Base-by-base conservation (phyloP, 2,797 vertebrate species). In the Macropodus opercularis region DNA sequence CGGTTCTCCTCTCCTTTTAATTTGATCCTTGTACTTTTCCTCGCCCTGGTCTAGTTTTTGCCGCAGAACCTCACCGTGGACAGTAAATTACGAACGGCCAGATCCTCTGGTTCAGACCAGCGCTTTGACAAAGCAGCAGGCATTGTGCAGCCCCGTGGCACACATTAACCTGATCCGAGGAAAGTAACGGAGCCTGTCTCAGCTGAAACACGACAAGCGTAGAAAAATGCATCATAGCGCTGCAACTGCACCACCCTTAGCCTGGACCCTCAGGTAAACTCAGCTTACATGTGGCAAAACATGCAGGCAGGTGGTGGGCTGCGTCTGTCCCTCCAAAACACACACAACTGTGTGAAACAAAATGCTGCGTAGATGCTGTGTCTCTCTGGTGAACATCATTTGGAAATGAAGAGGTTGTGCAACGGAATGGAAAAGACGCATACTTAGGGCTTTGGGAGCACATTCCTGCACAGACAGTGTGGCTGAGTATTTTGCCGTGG, bases 381-480 rank as follows among this genome's bases (percentile, higher is more conserved):
- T 13, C 6, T 57, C 41, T 55, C 56, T 55, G 11, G 43, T 41
- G 48, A 18, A 22, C 22, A 41, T 56, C 1, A 60, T 63, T 70
- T 66, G 41, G 24, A 74, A 83, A 84, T 34, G 44, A 32, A 31
- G 51, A 53, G 14, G 53, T 47, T 61, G 66, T 72, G 32, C 49
- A 17, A 52, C 47, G 63, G 59, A 69, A 75, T 65, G 75, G 69
- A 86, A 77, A 46, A 57, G 77, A 70, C 40, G 64, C 58, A 60
- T 76, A 67, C 67, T 75, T 77, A 43, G 56, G 40, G 75, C 54
- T 85, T 83, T 85, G 54, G 41, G 70, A 81, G 63, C 65, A 80
- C 83, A 90, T 93, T 88, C 85, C 74, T 75, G 75, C 73, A 85
- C 70, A 63, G 64, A 78, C 46, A 82, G 77, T 75, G 66, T 41